A percentile compares a stretch with the other conserved stretches of the same genome.
These are phyloP conservation scores for Atrina japonica DNA, from an alignment of 2,888 invertebrate species.

Conservation along the genomic window DNA sequence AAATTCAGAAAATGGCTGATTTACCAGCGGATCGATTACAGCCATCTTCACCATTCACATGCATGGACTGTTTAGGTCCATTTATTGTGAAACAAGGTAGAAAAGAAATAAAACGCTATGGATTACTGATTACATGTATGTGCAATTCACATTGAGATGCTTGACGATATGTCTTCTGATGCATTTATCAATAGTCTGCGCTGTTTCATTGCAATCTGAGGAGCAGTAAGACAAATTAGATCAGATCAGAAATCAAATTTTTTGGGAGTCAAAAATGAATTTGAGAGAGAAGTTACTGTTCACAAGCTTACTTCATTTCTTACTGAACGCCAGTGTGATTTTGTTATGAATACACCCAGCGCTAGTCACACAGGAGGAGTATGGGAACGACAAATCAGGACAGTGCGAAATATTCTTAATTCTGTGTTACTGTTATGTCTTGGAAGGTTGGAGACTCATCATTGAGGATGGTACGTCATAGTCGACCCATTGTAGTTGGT, in stretches of 20 bases:
- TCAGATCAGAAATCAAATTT: conserved; percentile 63
- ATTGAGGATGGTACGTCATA: conserved; percentile 30
- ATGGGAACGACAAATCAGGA: conserved; percentile 62
- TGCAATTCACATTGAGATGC: conserved; percentile 60
- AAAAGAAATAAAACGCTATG: conserved; percentile 59
- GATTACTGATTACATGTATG: conserved; percentile 61
- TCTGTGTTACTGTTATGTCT: conserved; percentile 37
- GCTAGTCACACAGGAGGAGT: conserved; percentile 62
- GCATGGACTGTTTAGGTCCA: conserved; percentile 64
- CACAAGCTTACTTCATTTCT: conserved; percentile 34
- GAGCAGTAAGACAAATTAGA: conserved; percentile 48
- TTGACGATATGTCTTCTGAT: conserved; percentile 58
- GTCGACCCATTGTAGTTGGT: conserved; percentile 38
- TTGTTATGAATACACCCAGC: conserved; percentile 55
- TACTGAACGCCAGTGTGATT: conserved; percentile 40
- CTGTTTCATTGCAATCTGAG: conserved; percentile 56
- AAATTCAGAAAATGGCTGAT: conserved; percentile 15
- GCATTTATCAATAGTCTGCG: conserved; percentile 59
- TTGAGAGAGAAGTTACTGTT: conserved; percentile 26
- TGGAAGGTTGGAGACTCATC: conserved; percentile 33
- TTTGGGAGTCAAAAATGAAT: conserved; percentile 56
- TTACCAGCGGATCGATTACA: conserved; percentile 47
- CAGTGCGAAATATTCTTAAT: conserved; percentile 50
- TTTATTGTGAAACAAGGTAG: conserved; percentile 58
- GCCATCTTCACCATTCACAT: conserved; percentile 56